phyloP scores from a whole-genome alignment of 2,113 vertebrate genomes.

The Gobio gobio region DNA sequence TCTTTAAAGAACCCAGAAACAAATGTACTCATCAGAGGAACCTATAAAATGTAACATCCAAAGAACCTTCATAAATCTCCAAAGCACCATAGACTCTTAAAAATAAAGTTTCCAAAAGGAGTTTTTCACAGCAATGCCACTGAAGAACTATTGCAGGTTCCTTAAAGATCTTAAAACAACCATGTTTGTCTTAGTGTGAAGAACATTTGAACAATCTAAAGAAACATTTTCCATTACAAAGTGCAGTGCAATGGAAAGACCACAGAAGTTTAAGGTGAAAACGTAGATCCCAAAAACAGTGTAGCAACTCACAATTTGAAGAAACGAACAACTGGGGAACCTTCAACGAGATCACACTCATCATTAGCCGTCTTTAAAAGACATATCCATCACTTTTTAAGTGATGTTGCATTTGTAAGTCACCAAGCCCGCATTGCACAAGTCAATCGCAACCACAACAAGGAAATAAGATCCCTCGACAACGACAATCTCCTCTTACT shows the following conservation, averaged over 20 bases:
- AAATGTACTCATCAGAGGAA: too few relatives aligned
- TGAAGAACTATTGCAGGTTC: background rate
- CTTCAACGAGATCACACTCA: background rate
- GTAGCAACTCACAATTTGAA: background rate
- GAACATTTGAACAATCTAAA: background rate
- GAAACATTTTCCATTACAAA: background rate
- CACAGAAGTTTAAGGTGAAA: background rate
- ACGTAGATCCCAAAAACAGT: background rate
- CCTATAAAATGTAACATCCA: too few relatives aligned
- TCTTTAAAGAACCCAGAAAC: too few relatives aligned
- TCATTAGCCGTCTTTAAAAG: background rate
- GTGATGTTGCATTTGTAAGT: background rate
- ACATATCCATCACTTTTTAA: background rate
- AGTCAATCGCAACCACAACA: background rate
- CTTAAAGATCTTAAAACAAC: background rate
- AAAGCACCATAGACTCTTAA: background rate
- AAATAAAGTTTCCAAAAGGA: background rate
- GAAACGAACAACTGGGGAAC: background rate
- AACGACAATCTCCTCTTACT: background rate
- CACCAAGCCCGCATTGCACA: background rate
- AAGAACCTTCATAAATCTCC: too few relatives aligned
- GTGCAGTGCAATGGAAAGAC: background rate
- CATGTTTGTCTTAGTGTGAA: background rate
- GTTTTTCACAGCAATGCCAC: background rate
- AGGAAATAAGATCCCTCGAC: constrained; percentile 15